phyloP scores from a whole-genome alignment of 2,888 invertebrate species.

The Dichetophora obliterata region DNA sequence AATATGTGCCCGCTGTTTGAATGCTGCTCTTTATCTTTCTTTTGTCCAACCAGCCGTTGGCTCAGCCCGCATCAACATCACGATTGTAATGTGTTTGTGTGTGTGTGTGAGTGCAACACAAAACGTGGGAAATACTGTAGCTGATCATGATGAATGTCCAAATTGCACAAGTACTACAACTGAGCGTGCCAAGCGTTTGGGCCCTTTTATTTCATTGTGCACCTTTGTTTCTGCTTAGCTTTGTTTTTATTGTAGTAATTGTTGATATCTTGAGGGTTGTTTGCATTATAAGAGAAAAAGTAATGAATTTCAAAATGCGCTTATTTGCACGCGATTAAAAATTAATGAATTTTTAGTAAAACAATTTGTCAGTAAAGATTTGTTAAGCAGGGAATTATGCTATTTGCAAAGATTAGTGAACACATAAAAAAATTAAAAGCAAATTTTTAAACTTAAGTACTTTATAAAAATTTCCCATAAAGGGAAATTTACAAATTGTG shows the following conservation, averaged over 20 bases:
- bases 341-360: not conserved
- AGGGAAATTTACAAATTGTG: not conserved
- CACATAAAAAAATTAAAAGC: not conserved
- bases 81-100: not conserved
- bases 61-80: not conserved
- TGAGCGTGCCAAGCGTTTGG: not conserved
- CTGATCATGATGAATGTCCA: constrained; percentile 7
- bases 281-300: not conserved
- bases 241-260: not conserved
- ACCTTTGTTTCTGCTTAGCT: not conserved
- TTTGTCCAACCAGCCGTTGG: not conserved
- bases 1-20: constrained; percentile 33
- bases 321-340: not conserved
- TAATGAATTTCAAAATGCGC: not conserved
- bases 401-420: not conserved
- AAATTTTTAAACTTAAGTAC: not conserved
- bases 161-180: not conserved
- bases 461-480: not conserved
- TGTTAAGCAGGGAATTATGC: not conserved
- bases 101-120: not conserved
- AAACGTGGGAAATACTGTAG: constrained; percentile 10
- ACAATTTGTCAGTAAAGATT: not conserved
- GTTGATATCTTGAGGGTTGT: not conserved
- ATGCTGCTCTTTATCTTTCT: constrained; percentile 16
- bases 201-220: not conserved